Evolutionary conservation across 2,797 vertebrate genomes (phyloP).

Genomic region (Menidia menidia): DNA sequence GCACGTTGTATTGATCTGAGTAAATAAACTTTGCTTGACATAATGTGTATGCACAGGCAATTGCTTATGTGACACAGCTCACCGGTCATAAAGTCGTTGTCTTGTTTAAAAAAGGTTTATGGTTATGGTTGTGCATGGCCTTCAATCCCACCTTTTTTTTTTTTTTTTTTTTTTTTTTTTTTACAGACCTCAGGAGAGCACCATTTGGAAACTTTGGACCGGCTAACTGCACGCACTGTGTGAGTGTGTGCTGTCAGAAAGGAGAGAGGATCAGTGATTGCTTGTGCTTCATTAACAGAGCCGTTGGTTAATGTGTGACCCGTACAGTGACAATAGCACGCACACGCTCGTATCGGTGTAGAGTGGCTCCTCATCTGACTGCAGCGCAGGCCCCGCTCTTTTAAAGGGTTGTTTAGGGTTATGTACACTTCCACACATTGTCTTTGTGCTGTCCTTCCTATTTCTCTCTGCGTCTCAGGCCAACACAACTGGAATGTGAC

Average conservation of each 20-base stretch:
- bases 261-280: constrained; percentile 70
- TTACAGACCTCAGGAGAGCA: constrained; percentile 22
- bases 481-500: constrained; percentile 54
- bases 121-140: constrained; percentile 35
- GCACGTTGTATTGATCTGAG: background rate
- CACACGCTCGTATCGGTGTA: constrained; percentile 26
- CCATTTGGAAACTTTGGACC: constrained; percentile 73
- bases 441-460: constrained; percentile 31
- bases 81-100: constrained; percentile 43
- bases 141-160: constrained; percentile 29
- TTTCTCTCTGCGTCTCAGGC: constrained; percentile 37
- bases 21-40: constrained; percentile 1
- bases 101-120: constrained; percentile 61
- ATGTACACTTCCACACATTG: constrained; percentile 55
- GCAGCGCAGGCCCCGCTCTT: constrained; percentile 28
- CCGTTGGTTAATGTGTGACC: constrained; percentile 79
- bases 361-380: constrained; percentile 55
- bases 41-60: background rate
- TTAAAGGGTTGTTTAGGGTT: constrained; percentile 54
- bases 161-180: background rate
- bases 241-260: constrained; percentile 39
- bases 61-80: constrained; percentile 15
- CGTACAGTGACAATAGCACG: constrained; percentile 53
- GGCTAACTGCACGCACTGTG: constrained; percentile 41
- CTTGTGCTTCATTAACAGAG: constrained; percentile 80